A percentile compares a stretch with the other conserved stretches of the same genome.
phyloP scores from a whole-genome alignment of 1,140 invertebrate genomes.

The Schlechtendalia chinensis region DNA sequence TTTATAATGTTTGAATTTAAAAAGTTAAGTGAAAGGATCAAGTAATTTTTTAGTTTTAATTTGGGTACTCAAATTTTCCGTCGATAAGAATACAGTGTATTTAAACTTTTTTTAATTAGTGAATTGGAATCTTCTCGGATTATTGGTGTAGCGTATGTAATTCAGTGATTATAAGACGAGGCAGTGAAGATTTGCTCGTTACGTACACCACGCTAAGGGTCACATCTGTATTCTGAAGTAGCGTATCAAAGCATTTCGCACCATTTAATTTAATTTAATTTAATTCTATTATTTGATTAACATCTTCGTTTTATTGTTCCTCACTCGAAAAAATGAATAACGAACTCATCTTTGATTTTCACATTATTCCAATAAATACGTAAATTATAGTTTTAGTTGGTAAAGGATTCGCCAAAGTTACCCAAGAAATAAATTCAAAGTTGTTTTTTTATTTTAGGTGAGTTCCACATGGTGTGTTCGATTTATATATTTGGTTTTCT shows the following conservation, averaged over 20 bases:
- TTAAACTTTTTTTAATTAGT: constrained; percentile 4
- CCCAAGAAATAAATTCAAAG: too few relatives aligned
- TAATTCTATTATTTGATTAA: not conserved
- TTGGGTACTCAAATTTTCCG: not conserved
- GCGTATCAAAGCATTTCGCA: not conserved
- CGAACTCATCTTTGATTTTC: too few relatives aligned
- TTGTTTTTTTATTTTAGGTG: too few relatives aligned
- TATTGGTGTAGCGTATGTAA: not conserved
- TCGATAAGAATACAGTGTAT: too few relatives aligned
- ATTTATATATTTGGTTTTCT: too few relatives aligned
- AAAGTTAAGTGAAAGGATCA: not conserved
- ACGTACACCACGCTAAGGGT: not conserved
- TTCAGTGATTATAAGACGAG: not conserved
- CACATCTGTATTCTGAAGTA: not conserved
- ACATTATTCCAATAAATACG: too few relatives aligned
- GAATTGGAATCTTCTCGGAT: constrained; percentile 1
- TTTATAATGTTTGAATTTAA: not conserved
- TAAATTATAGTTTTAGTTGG: too few relatives aligned
- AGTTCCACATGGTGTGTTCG: too few relatives aligned
- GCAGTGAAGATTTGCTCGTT: not conserved
- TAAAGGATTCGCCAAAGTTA: too few relatives aligned
- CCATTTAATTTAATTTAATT: not conserved
- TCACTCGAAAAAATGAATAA: too few relatives aligned
- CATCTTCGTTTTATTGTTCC: not conserved
- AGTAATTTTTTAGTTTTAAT: not conserved